Conservation (phyloP, 2,113 vertebrate species). For the Daubentonia madagascariensis region DNA sequence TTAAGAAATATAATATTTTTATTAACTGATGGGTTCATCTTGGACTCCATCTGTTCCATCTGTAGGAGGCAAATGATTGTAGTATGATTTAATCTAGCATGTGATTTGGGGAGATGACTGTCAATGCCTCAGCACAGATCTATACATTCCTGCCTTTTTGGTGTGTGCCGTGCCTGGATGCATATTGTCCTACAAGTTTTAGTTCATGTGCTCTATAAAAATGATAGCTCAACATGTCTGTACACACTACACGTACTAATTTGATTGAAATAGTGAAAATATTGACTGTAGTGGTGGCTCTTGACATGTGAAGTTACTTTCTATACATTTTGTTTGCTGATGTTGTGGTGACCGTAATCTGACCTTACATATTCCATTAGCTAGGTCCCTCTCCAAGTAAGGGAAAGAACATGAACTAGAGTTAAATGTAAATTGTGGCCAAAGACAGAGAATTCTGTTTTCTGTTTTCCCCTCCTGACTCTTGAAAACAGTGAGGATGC, state of each 20-base stretch:
- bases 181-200: not conserved
- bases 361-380: not conserved
- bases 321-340: not conserved
- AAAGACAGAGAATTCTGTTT: not conserved
- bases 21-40: not conserved
- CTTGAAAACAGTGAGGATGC: not conserved
- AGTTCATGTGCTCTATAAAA: not conserved
- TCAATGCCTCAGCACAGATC: not conserved
- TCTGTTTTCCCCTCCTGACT: not conserved
- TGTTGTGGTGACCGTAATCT: not conserved
- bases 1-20: not conserved
- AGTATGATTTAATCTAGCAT: not conserved
- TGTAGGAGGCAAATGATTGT: not conserved
- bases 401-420: not conserved
- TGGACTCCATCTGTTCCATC: not conserved
- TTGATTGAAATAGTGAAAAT: not conserved
- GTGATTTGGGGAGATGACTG: not conserved
- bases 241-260: not conserved
- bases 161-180: not conserved
- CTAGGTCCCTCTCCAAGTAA: not conserved
- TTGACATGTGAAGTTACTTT: not conserved
- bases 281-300: too few relatives aligned
- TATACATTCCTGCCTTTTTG: not conserved
- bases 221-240: rapidly evolving
- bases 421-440: not conserved